These are phyloP conservation scores for Catharus fuscescens DNA, from an alignment of 2,113 vertebrate genomes.

Conservation along the genomic window DNA sequence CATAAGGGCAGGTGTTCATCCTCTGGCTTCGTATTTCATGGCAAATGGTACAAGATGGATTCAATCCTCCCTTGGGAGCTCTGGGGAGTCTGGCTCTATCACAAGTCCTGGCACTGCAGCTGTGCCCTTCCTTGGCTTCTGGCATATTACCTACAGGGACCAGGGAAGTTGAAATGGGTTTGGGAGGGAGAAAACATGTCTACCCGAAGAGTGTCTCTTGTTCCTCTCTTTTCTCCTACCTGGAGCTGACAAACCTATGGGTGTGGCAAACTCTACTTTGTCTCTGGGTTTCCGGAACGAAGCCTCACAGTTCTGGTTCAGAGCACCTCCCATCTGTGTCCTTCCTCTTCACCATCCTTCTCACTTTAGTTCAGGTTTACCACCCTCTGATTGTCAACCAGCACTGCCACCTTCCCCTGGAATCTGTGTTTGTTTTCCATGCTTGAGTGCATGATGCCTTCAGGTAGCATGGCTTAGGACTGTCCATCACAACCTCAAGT, in stretches of 20 bases:
- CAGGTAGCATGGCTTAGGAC: neutral
- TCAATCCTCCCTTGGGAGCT: neutral
- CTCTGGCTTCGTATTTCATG: neutral
- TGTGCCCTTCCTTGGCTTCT: neutral
- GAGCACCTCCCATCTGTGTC: neutral
- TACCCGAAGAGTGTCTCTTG: neutral
- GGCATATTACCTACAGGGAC: neutral
- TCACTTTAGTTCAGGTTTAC: neutral
- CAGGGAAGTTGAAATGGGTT: neutral
- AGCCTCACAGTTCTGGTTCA: neutral
- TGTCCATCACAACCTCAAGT: neutral
- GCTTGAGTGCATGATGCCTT: rapidly evolving
- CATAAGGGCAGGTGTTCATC: rapidly evolving
- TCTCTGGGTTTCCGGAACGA: neutral
- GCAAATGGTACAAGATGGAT: rapidly evolving
- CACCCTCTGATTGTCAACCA: neutral
- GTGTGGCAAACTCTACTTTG: neutral
- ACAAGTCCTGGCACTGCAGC: neutral
- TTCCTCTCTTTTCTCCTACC: neutral
- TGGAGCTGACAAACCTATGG: neutral
- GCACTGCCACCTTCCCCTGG: neutral
- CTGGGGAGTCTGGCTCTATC: neutral
- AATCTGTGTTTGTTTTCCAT: neutral
- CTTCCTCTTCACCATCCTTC: neutral
- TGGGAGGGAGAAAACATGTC: neutral